A percentile compares a stretch with the other conserved stretches of the same genome.
Conservation (phyloP, 2,888 invertebrate species). For the Gymnocheta viridis region DNA sequence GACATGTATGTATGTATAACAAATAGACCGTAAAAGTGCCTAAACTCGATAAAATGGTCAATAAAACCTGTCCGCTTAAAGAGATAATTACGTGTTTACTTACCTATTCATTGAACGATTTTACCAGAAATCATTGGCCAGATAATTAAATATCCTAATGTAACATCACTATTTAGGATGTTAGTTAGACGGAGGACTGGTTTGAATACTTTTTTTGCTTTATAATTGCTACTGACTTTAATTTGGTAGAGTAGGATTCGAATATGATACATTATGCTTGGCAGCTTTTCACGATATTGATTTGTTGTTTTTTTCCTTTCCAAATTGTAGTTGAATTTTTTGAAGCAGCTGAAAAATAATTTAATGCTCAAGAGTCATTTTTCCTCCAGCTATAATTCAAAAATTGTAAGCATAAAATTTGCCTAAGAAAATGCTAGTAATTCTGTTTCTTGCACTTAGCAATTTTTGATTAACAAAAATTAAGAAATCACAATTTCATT, state of each 20-base stretch:
- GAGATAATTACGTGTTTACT: no score
- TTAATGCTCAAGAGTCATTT: no score
- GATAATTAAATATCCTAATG: constrained; percentile 26
- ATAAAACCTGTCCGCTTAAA: background rate
- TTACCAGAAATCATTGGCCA: constrained; percentile 8
- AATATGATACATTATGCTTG: background rate
- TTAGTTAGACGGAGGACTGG: background rate
- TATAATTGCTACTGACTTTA: background rate
- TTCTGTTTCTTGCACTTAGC: no score
- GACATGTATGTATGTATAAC: background rate
- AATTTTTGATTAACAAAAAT: no score
- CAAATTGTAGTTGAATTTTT: no score
- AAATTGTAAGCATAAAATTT: no score
- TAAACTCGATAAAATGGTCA: background rate
- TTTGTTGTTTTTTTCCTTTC: no score
- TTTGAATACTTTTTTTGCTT: background rate
- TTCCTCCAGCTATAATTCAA: no score
- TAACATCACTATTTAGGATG: background rate
- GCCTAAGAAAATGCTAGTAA: no score
- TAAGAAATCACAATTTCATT: no score
- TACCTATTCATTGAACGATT: background rate
- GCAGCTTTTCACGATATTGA: no score
- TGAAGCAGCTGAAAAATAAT: no score
- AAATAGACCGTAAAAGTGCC: background rate
- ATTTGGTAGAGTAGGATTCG: background rate